Evolutionary conservation across 2,797 vertebrate species (phyloP).

Genomic region (Danionella dracula): DNA sequence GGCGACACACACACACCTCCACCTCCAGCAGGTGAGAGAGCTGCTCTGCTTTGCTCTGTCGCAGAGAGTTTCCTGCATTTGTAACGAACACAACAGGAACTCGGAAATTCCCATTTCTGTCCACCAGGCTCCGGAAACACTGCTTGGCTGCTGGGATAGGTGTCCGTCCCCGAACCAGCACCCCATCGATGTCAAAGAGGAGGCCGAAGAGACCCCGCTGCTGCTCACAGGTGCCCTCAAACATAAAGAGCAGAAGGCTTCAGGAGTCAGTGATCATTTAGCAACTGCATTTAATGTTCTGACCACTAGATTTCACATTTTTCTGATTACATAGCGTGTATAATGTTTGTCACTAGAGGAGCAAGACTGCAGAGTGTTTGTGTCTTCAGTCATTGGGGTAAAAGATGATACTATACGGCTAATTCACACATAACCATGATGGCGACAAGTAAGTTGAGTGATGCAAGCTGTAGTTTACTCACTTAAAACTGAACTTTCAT

Average conservation of each 20-base stretch:
- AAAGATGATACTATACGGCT: no score
- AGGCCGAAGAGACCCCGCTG: slow-evolving; percentile 75
- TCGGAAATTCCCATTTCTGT: slow-evolving; percentile 72
- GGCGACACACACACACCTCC: slow-evolving; percentile 83
- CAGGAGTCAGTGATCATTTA: no score
- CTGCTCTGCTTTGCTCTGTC: slow-evolving; percentile 79
- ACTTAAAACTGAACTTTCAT: no score
- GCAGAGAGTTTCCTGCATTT: slow-evolving; percentile 88
- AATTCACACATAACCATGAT: no score
- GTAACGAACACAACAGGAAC: slow-evolving; percentile 93
- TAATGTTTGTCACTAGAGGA: no score
- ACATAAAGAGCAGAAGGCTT: neutral
- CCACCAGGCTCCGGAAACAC: slow-evolving; percentile 78
- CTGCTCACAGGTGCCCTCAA: slow-evolving; percentile 31
- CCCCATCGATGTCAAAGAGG: slow-evolving; percentile 92
- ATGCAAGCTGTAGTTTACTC: no score
- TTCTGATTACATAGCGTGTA: no score
- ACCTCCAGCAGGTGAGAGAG: slow-evolving; percentile 80
- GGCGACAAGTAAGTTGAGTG: no score
- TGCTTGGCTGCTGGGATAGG: slow-evolving; percentile 83
- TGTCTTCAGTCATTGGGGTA: no score
- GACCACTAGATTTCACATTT: no score
- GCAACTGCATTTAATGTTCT: no score
- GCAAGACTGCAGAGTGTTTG: no score
- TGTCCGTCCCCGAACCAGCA: slow-evolving; percentile 83